Percentiles rank a stretch among this genome's conserved stretches.
Conservation (phyloP, 2,888 invertebrate genomes). For the Lochmaea crataegi region DNA sequence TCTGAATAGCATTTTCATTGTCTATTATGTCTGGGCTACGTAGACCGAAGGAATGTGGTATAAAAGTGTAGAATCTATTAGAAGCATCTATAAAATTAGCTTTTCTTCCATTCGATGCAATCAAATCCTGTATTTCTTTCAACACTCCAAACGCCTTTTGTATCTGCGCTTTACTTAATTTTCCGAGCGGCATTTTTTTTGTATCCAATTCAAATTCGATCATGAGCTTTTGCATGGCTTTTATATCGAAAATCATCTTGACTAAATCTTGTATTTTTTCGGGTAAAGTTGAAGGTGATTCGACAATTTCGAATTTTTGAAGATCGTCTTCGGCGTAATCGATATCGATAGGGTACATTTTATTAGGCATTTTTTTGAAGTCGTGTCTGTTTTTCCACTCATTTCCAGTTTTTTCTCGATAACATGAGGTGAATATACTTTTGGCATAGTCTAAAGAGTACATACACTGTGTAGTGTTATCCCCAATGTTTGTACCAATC, state of each 20-base stretch:
- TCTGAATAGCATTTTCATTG: slow-evolving; percentile 77
- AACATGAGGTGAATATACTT: slow-evolving; percentile 68
- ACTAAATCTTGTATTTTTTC: slow-evolving; percentile 86
- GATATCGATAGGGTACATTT: slow-evolving; percentile 88
- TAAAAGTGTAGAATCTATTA: slow-evolving; percentile 93
- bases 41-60: slow-evolving; percentile 95
- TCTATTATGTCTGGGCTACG: slow-evolving; percentile 85
- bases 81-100: slow-evolving; percentile 83
- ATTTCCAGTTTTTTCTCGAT: slow-evolving; percentile 86
- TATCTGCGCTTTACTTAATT: slow-evolving; percentile 91
- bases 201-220: slow-evolving; percentile 95
- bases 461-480: slow-evolving; percentile 47
- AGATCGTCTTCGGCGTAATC: slow-evolving; percentile 74
- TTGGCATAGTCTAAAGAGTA: slow-evolving; percentile 70
- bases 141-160: slow-evolving; percentile 86
- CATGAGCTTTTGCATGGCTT: slow-evolving; percentile 92
- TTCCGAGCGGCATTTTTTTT: slow-evolving; percentile 98
- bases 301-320: slow-evolving; percentile 66
- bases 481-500: slow-evolving; percentile 93
- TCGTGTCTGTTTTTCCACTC: slow-evolving; percentile 74
- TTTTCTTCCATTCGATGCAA: slow-evolving; percentile 66
- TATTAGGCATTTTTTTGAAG: slow-evolving; percentile 74
- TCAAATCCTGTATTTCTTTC: slow-evolving; percentile 74
- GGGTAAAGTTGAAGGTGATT: slow-evolving; percentile 74
- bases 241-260: slow-evolving; percentile 88